A percentile compares a stretch with the other conserved stretches of the same genome.
phyloP scores from a whole-genome alignment of 2,113 vertebrate genomes.

The Siniperca knerii region DNA sequence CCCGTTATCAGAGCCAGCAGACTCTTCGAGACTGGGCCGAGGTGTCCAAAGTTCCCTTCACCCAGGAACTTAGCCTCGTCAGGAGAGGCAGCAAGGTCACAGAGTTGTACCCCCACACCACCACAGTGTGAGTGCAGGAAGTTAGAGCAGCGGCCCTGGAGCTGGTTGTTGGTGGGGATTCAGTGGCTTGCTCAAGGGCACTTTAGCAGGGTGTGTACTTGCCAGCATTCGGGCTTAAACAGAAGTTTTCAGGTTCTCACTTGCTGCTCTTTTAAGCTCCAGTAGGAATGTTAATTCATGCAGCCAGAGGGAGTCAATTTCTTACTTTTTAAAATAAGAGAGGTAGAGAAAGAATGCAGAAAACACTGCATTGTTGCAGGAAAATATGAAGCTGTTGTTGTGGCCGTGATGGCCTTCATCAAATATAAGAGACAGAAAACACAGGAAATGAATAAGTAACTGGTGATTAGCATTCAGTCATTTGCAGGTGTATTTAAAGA shows the following conservation, averaged over 20 bases:
- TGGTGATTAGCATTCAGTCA: background rate
- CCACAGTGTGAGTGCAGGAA: background rate
- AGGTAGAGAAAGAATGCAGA: background rate
- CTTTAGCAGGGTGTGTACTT: background rate
- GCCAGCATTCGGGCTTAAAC: background rate
- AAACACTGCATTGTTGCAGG: background rate
- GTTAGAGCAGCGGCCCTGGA: background rate
- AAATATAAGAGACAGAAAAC: background rate
- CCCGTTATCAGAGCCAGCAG: conserved; percentile 70
- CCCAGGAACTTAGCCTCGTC: conserved; percentile 7
- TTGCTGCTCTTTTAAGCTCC: background rate
- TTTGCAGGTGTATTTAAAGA: background rate
- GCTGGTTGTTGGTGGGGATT: background rate
- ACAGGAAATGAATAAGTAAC: background rate
- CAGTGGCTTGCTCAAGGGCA: conserved; percentile 22
- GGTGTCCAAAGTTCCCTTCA: conserved; percentile 46
- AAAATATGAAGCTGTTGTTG: background rate
- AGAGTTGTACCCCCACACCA: background rate
- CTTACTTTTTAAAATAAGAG: background rate
- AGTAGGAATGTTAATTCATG: background rate
- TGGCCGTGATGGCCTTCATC: background rate
- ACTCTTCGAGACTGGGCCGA: conserved; percentile 20
- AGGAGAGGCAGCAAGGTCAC: conserved; percentile 27
- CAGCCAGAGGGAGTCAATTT: conserved; percentile 8
- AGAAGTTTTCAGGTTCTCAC: background rate